phyloP scores from a whole-genome alignment of 1,140 invertebrate genomes.

The Microplitis demolitor region DNA sequence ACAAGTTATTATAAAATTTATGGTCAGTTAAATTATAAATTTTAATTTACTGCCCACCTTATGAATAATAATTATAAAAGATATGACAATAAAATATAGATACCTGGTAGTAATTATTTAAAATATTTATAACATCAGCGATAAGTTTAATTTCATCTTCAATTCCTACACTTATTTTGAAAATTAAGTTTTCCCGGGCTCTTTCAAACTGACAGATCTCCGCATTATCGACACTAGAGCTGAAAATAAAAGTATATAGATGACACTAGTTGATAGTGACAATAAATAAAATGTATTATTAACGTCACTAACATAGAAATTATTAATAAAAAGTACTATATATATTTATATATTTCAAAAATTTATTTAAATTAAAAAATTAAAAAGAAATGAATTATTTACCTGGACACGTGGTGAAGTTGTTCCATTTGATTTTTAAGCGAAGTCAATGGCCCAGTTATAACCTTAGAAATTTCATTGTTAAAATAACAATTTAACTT shows the following conservation, averaged over 20 bases:
- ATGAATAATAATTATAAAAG: not conserved
- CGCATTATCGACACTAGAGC: slow-evolving; percentile 38
- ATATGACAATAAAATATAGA: not conserved
- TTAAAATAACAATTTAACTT: slow-evolving; percentile 41
- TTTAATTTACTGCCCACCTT: too few relatives aligned
- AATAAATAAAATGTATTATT: not conserved
- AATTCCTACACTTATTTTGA: slow-evolving; percentile 44
- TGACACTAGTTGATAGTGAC: too few relatives aligned
- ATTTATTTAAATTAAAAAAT: not conserved
- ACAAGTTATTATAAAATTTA: too few relatives aligned
- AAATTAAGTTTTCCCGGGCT: slow-evolving; percentile 39
- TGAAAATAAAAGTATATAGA: slow-evolving; percentile 30
- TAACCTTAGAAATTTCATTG: slow-evolving; percentile 26
- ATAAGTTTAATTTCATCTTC: slow-evolving; percentile 40
- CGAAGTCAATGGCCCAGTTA: slow-evolving; percentile 28
- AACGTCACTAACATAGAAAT: not conserved
- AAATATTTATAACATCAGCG: slow-evolving; percentile 24
- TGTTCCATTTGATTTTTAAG: slow-evolving; percentile 46
- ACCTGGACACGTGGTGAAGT: slow-evolving; percentile 43
- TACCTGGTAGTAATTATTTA: slow-evolving; percentile 42
- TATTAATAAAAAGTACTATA: slow-evolving; percentile 3
- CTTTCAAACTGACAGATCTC: slow-evolving; percentile 39
- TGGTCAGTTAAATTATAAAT: too few relatives aligned
- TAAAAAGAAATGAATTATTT: slow-evolving; percentile 8
- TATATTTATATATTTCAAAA: not conserved